phyloP scores from a whole-genome alignment of 2,888 invertebrate species.

The Chelonus formosanus region DNA sequence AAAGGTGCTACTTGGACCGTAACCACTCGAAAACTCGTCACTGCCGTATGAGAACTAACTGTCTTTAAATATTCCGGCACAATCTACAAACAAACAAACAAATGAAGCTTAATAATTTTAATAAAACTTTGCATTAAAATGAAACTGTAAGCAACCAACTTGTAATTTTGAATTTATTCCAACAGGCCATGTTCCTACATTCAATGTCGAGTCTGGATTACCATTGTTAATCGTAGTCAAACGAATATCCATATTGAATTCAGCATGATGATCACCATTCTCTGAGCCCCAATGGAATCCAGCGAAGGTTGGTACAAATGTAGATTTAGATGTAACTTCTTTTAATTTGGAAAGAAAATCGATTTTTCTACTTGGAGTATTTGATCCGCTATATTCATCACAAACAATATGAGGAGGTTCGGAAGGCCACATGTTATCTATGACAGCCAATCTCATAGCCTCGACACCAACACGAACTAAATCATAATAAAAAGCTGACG shows the following conservation, averaged over 20 bases:
- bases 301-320: conserved; percentile 48
- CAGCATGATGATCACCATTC: conserved; percentile 55
- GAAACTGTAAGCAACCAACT: conserved; percentile 45
- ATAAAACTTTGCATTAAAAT: background rate
- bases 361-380: conserved; percentile 77
- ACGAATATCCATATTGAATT: conserved; percentile 50
- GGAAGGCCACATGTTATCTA: conserved; percentile 76
- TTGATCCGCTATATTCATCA: conserved; percentile 80
- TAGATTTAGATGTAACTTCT: conserved; percentile 25
- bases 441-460: conserved; percentile 57
- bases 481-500: conserved; percentile 85
- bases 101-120: background rate
- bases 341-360: conserved; percentile 67
- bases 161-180: conserved; percentile 75
- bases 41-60: conserved; percentile 72
- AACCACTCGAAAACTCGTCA: conserved; percentile 85
- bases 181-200: conserved; percentile 81
- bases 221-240: conserved; percentile 76
- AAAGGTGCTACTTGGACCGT: conserved; percentile 89
- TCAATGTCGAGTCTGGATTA: conserved; percentile 75
- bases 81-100: too few species aligned
- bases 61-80: too few species aligned
- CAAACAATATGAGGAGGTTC: conserved; percentile 80
- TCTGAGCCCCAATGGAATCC: conserved; percentile 50
- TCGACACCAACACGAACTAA: conserved; percentile 63